Evolutionary conservation across 2,888 invertebrate species (phyloP), one percentile per base, ranked within the genome.

Genomic region (Acleris literana): DNA sequence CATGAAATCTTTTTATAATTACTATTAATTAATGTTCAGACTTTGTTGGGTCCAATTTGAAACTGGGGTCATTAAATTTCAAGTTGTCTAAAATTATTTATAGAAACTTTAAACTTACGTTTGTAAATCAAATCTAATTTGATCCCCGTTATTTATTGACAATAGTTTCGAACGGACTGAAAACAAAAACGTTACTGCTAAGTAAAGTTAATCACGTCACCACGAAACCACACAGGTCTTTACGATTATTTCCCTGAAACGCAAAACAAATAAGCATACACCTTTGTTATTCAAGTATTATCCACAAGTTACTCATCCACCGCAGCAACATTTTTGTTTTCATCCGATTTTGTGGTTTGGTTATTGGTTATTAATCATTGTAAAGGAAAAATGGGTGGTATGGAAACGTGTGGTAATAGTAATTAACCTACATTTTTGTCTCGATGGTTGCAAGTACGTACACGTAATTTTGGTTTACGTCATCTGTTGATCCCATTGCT

Each of bases 281-380:
- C 49, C 18, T 20, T 49, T 20, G 49, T 20, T 18, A 5, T 20
- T 18, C 20, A 20, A 39, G 49, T 49, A n/a, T 46, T n/a, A 46
- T 3, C 17, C 17, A 43, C 11, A 17, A n/a, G 17, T 59, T 54
- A 59, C n/a, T 60, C 51, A 65, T 16, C 48, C 33, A 20, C 55
- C 39, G 48, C 39, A 48, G 49, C 25, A 7, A 46, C n/a, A 46
- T 46, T 46, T 46, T 17, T 5, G 13, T n/a, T 46, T 59, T 25
- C 39, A 39, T 60, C 49, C 60, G 49, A 29, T 55, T 60, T 65
- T 60, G 59, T 20, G 43, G 55, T 54, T 17, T n/a, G 39, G 39
- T 39, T 39, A 39, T 17, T n/a, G 39, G 39, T 39, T 39, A 39
- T 39, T 39, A 39, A 39, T 39, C 39, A 39, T 13, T n/a, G 29